Evolutionary conservation across 2,888 invertebrate species (phyloP).

Genomic region (Amaurobius ferox): DNA sequence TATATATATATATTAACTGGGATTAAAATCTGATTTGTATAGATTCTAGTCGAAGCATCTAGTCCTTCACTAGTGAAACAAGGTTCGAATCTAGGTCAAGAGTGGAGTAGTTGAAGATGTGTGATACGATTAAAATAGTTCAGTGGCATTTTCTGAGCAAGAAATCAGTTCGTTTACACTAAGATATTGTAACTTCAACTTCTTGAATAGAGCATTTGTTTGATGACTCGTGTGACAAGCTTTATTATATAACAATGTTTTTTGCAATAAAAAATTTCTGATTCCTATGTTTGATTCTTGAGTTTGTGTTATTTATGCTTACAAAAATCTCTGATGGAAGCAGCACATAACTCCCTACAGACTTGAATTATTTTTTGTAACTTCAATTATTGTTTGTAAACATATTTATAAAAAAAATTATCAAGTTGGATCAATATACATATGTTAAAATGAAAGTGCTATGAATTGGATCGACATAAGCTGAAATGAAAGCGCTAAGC

Average conservation of each 20-base stretch:
- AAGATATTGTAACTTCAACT: constrained; percentile 44
- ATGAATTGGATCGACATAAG: no score
- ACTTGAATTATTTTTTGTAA: no score
- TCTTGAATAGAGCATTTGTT: constrained; percentile 46
- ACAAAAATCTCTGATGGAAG: no score
- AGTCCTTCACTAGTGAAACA: constrained; percentile 1
- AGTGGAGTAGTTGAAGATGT: constrained; percentile 18
- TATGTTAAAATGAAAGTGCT: no score
- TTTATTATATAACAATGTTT: constrained; percentile 60
- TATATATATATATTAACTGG: background rate
- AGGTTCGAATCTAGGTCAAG: constrained; percentile 20
- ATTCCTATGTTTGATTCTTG: constrained; percentile 4
- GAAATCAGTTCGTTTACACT: constrained; percentile 51
- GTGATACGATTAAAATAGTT: background rate
- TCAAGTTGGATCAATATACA: no score
- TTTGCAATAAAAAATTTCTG: constrained; percentile 57
- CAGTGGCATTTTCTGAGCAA: constrained; percentile 16
- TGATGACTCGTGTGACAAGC: constrained; percentile 38
- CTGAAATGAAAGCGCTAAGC: no score
- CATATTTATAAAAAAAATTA: no score
- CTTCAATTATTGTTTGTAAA: no score
- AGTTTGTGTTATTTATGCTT: no score
- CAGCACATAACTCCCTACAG: no score
- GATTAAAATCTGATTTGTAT: background rate
- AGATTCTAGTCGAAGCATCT: constrained; percentile 1